phyloP scores from a whole-genome alignment of 2,797 vertebrate genomes.

The Ctenopoma multispine region DNA sequence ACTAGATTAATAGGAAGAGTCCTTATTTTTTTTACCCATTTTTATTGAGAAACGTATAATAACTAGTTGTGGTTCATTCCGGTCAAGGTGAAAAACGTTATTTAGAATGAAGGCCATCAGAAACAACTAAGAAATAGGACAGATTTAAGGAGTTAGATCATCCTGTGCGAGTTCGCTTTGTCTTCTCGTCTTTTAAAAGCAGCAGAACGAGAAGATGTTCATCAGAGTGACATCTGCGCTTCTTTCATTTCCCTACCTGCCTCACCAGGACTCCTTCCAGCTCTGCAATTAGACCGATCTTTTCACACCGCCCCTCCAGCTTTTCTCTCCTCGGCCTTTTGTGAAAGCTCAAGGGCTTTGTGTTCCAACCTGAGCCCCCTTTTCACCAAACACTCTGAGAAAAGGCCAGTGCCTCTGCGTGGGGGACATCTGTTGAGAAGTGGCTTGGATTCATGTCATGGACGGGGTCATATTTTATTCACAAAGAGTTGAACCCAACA shows the following conservation, averaged over 20 bases:
- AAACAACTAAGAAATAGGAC: background rate
- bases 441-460: constrained; percentile 68
- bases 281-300: constrained; percentile 73
- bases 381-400: constrained; percentile 67
- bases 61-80: background rate
- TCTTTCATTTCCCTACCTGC: constrained; percentile 72
- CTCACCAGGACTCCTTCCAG: constrained; percentile 63
- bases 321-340: constrained; percentile 65
- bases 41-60: background rate
- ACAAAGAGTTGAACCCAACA: constrained; percentile 62
- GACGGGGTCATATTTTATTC: constrained; percentile 66
- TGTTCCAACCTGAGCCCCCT: constrained; percentile 66
- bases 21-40: background rate
- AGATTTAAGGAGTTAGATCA: constrained; percentile 7
- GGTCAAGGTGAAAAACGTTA: background rate
- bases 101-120: too few species aligned
- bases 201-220: constrained; percentile 49
- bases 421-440: constrained; percentile 79
- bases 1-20: background rate
- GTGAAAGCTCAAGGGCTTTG: constrained; percentile 64
- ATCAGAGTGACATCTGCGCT: constrained; percentile 69
- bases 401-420: constrained; percentile 66
- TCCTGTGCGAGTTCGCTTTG: constrained; percentile 1
- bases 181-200: constrained; percentile 16
- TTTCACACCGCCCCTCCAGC: constrained; percentile 62